A percentile compares a stretch with the other conserved stretches of the same genome.
Evolutionary conservation across 2,113 vertebrate genomes (phyloP).

Genomic region (Ictidomys tridecemlineatus): DNA sequence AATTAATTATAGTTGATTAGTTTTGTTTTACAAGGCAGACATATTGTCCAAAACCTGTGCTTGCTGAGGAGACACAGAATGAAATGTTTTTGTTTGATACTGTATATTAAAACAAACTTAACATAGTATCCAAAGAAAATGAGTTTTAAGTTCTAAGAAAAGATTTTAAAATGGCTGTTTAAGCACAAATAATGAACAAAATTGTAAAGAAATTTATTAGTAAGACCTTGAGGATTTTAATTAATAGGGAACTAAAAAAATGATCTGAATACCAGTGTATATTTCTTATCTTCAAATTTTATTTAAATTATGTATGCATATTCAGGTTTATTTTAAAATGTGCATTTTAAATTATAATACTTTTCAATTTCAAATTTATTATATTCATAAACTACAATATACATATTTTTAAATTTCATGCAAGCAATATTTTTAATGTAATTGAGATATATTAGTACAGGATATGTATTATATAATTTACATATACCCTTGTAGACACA

Average conservation of each 20-base stretch:
- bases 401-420: slow-evolving; percentile 21
- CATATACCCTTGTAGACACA: background rate
- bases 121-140: background rate
- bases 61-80: background rate
- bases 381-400: background rate
- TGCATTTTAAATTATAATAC: background rate
- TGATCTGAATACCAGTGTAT: background rate
- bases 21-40: background rate
- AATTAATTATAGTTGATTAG: background rate
- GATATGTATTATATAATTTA: background rate
- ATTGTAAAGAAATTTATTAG: background rate
- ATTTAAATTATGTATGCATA: slow-evolving; percentile 2
- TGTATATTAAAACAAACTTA: no score
- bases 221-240: background rate
- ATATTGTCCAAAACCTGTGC: background rate
- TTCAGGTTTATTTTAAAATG: slow-evolving; percentile 33
- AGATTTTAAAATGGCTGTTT: background rate
- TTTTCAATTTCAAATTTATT: slow-evolving; percentile 4
- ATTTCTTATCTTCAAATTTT: slow-evolving; percentile 2
- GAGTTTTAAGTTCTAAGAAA: background rate
- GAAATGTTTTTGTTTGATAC: background rate
- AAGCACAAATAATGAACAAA: background rate
- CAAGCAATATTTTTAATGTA: background rate
- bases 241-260: background rate
- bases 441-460: background rate